Evolutionary conservation across 2,113 vertebrate species (phyloP).

Genomic region (Naja naja): DNA sequence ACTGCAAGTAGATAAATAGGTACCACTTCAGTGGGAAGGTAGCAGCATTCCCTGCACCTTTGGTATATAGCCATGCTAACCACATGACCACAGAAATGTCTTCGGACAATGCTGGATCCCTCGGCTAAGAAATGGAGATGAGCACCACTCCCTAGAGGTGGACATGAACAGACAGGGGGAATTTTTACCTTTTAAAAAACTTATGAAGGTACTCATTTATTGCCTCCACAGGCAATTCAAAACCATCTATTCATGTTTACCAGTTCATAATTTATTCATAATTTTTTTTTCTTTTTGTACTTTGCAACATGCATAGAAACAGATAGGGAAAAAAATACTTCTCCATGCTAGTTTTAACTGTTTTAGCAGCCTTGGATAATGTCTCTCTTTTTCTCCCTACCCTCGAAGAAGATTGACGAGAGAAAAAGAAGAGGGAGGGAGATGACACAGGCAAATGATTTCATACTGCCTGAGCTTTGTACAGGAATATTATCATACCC

Average conservation of each 20-base stretch:
- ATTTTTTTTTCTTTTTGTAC: constrained; percentile 28
- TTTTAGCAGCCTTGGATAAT: constrained; percentile 45
- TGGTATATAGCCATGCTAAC: not conserved
- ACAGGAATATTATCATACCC: constrained; percentile 70
- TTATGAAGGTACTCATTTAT: not conserved
- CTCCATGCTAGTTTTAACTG: constrained; percentile 58
- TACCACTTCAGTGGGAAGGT: not conserved
- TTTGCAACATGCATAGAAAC: constrained; percentile 38
- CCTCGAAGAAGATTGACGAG: constrained; percentile 54
- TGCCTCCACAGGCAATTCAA: constrained; percentile 42
- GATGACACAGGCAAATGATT: constrained; percentile 62
- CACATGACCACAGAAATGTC: not conserved
- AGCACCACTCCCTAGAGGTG: not conserved
- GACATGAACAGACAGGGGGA: not conserved
- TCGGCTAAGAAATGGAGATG: not conserved
- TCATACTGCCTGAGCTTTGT: constrained; percentile 63
- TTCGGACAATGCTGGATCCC: not conserved
- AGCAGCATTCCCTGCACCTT: not conserved
- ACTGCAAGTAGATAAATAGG: not conserved
- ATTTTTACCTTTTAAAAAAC: not conserved
- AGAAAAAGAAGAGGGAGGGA: constrained; percentile 31
- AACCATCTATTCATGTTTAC: constrained; percentile 24
- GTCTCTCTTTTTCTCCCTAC: constrained; percentile 47
- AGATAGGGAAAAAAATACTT: constrained; percentile 40
- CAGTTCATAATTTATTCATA: too few relatives aligned